A percentile compares a stretch with the other conserved stretches of the same genome.
phyloP scores from a whole-genome alignment of 2,113 vertebrate species.

The Fulica atra region DNA sequence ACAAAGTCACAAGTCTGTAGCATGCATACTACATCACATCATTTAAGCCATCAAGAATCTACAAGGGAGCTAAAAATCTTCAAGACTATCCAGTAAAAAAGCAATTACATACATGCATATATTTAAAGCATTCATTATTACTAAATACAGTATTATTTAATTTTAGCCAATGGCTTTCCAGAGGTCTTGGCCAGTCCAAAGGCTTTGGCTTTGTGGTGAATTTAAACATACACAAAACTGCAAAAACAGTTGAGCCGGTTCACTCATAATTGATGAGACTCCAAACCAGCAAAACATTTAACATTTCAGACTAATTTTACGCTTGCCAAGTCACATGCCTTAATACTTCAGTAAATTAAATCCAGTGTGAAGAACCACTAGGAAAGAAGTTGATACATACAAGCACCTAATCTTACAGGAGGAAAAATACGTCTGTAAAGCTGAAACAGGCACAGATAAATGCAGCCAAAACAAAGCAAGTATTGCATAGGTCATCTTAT shows the following conservation, averaged over 20 bases:
- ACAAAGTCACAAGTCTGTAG: not conserved
- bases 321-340: not conserved
- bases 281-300: not conserved
- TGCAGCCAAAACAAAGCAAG: not conserved
- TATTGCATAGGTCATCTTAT: not conserved
- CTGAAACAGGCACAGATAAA: not conserved
- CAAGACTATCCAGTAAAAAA: not conserved
- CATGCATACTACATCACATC: not conserved
- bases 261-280: not conserved
- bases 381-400: not conserved
- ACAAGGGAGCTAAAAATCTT: not conserved
- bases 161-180: not conserved
- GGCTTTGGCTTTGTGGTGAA: not conserved
- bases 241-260: not conserved
- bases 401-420: accelerated
- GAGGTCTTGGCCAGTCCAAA: not conserved
- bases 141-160: not conserved
- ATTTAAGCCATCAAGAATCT: not conserved
- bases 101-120: not conserved
- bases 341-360: not conserved
- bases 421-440: not conserved
- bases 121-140: not conserved
- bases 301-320: not conserved
- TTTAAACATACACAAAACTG: not conserved
- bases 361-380: not conserved